phyloP scores from a whole-genome alignment of 2,113 vertebrate genomes.

The Zingel zingel region DNA sequence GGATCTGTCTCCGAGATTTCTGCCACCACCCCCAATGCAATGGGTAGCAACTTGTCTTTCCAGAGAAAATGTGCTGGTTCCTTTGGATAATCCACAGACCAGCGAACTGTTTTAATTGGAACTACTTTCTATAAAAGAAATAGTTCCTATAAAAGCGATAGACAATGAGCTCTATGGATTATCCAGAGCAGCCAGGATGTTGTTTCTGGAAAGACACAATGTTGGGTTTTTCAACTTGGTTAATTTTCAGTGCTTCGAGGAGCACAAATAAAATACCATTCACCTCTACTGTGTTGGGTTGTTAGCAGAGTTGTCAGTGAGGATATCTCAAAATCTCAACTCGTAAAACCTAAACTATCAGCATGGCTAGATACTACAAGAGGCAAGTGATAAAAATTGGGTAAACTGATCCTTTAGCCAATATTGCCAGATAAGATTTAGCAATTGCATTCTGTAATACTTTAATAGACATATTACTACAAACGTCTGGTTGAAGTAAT shows the following conservation, averaged over 20 bases:
- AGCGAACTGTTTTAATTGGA: not conserved
- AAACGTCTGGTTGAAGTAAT: constrained; percentile 12
- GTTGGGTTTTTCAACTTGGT: not conserved
- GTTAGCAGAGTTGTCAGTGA: not conserved
- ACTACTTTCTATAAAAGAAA: no score
- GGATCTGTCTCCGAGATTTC: not conserved
- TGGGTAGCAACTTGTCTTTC: not conserved
- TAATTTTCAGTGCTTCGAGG: not conserved
- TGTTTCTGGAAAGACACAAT: not conserved
- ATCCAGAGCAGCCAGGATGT: not conserved
- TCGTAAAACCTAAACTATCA: not conserved
- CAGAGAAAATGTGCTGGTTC: not conserved
- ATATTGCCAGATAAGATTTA: not conserved
- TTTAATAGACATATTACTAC: not conserved
- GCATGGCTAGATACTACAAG: not conserved
- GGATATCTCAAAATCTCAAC: not conserved
- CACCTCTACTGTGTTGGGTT: not conserved
- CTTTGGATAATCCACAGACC: not conserved
- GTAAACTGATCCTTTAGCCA: not conserved
- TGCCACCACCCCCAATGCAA: no score
- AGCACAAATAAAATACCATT: not conserved
- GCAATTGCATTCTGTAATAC: not conserved
- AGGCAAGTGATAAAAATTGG: not conserved
- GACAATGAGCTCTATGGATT: not conserved
- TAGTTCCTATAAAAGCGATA: not conserved